Evolutionary conservation across 2,888 invertebrate genomes (phyloP).

Genomic region (Agriopis marginaria): DNA sequence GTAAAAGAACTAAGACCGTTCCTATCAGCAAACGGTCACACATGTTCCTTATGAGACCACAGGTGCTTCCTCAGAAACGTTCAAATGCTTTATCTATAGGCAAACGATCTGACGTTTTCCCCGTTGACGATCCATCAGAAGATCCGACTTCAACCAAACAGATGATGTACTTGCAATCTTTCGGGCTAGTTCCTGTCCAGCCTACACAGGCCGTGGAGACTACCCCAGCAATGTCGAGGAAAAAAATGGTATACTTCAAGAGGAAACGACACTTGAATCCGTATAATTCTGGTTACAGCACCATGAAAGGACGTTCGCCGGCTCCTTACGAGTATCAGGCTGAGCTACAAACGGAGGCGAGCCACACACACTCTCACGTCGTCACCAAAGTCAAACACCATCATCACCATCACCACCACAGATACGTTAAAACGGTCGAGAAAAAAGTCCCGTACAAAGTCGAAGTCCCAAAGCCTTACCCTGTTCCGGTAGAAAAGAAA

Average conservation of each 20-base stretch:
- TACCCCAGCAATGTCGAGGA: constrained; percentile 55
- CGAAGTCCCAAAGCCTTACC: constrained; percentile 86
- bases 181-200: constrained; percentile 68
- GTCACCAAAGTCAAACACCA: constrained; percentile 86
- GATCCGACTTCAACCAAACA: constrained; percentile 57
- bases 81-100: neutral
- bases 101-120: constrained; percentile 32
- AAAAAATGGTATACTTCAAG: constrained; percentile 69
- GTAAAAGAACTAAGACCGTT: constrained; percentile 39
- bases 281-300: constrained; percentile 70
- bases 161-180: constrained; percentile 71
- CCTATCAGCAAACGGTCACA: constrained; percentile 67
- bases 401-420: constrained; percentile 89
- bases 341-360: constrained; percentile 67
- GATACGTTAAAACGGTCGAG: constrained; percentile 87
- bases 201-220: constrained; percentile 49
- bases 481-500: constrained; percentile 75
- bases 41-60: neutral
- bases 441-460: constrained; percentile 84
- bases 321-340: constrained; percentile 50
- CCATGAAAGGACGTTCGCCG: constrained; percentile 51
- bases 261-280: constrained; percentile 65
- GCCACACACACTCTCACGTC: constrained; percentile 60
- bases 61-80: neutral
- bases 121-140: constrained; percentile 40